These are phyloP conservation scores for Atractosteus spatula DNA, from an alignment of 2,113 vertebrate species.

Conservation along the genomic window DNA sequence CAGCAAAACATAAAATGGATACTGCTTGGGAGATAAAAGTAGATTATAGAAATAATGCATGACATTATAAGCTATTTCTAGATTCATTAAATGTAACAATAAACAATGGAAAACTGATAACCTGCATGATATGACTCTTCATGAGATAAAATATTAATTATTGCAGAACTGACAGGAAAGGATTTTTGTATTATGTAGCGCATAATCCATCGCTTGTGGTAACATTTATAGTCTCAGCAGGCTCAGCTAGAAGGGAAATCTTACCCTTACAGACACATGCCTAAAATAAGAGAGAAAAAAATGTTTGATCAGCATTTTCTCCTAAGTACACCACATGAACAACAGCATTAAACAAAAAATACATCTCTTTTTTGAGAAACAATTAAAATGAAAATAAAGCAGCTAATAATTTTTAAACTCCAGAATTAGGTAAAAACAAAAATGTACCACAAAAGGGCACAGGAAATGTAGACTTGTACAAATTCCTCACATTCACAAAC, in stretches of 20 bases:
- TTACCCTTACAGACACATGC: slow-evolving; percentile 30
- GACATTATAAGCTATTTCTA: no score
- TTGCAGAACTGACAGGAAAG: slow-evolving; percentile 57
- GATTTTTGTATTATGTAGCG: slow-evolving; percentile 38
- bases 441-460: neutral
- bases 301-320: slow-evolving; percentile 35
- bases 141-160: slow-evolving; percentile 68
- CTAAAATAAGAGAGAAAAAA: slow-evolving; percentile 31
- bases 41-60: no score
- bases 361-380: no score
- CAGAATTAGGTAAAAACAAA: neutral
- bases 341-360: no score
- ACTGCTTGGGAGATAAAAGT: no score
- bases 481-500: neutral
- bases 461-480: neutral
- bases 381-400: no score
- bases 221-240: slow-evolving; percentile 53
- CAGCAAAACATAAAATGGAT: no score
- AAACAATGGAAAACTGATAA: slow-evolving; percentile 71
- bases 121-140: slow-evolving; percentile 52
- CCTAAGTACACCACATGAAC: slow-evolving; percentile 19
- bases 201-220: slow-evolving; percentile 33
- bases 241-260: slow-evolving; percentile 47
- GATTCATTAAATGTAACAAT: slow-evolving; percentile 47
- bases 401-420: no score